phyloP scores from a whole-genome alignment of 2,797 vertebrate genomes.

The Morelia viridis region DNA sequence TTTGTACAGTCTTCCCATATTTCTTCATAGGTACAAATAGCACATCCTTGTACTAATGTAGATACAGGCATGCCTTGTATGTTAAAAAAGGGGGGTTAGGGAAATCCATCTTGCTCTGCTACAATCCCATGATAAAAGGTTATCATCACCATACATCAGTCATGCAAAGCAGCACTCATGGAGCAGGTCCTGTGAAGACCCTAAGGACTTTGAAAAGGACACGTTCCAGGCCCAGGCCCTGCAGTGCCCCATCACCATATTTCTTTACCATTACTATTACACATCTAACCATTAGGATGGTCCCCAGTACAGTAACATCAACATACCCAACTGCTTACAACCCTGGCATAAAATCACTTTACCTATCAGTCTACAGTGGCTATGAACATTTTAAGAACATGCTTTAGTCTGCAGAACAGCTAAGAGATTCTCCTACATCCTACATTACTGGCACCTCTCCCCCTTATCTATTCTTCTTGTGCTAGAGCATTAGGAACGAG shows the following conservation, averaged over 20 bases:
- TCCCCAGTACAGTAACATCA: not conserved
- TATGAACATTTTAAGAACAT: not conserved
- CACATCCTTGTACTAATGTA: not conserved
- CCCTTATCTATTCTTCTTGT: not conserved
- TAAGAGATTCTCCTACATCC: not conserved
- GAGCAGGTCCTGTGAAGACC: not conserved
- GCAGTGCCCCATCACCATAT: not conserved
- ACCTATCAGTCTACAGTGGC: not conserved
- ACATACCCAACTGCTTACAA: not conserved
- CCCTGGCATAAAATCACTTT: not conserved
- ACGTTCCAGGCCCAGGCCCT: not conserved
- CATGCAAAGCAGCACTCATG: not conserved
- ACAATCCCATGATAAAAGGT: not conserved
- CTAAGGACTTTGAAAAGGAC: not conserved
- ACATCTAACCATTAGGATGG: not conserved
- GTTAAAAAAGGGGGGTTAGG: not conserved
- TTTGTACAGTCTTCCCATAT: constrained; percentile 5
- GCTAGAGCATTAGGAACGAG: not conserved
- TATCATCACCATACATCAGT: not conserved
- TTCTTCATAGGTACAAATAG: constrained; percentile 4
- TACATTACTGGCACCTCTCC: not conserved
- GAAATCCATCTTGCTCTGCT: not conserved
- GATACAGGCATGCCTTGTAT: not conserved
- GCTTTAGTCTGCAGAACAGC: not conserved
- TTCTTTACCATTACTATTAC: not conserved